phyloP scores from a whole-genome alignment of 2,888 invertebrate species.

The Mythimna vitellina region DNA sequence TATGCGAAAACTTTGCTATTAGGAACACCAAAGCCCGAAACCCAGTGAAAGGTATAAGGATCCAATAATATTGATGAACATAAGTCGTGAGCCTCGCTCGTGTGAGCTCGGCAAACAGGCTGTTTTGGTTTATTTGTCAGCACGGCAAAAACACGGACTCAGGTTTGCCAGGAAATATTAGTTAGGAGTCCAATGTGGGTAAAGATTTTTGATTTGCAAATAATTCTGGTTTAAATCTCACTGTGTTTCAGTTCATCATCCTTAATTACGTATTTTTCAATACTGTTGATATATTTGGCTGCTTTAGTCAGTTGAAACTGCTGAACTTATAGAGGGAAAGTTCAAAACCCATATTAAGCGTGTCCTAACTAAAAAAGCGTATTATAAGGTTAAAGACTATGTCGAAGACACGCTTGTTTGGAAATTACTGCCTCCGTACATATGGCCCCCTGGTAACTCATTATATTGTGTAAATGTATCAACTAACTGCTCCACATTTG shows the following conservation, averaged over 20 bases:
- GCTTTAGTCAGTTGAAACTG: no score
- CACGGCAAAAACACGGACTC: slow-evolving; percentile 12
- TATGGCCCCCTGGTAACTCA: no score
- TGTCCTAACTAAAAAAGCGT: no score
- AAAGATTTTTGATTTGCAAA: neutral
- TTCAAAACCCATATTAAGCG: no score
- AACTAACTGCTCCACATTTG: no score
- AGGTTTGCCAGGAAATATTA: slow-evolving; percentile 17
- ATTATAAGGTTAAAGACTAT: no score
- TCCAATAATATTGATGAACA: slow-evolving; percentile 37
- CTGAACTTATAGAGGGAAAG: no score
- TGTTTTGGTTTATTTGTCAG: slow-evolving; percentile 26
- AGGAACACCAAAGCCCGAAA: slow-evolving; percentile 19
- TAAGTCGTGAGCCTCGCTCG: slow-evolving; percentile 25
- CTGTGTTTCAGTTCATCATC: neutral
- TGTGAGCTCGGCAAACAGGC: slow-evolving; percentile 16
- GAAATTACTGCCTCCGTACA: no score
- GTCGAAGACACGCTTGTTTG: no score
- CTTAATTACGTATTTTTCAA: no score
- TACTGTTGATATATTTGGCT: neutral
- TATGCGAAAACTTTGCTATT: slow-evolving; percentile 5
- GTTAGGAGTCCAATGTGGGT: slow-evolving; percentile 1
- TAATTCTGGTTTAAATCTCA: neutral
- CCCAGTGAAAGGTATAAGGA: slow-evolving; percentile 11
- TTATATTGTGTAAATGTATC: no score